Evolutionary conservation across 1,140 invertebrate species (phyloP).

Genomic region (Caerostris darwini): DNA sequence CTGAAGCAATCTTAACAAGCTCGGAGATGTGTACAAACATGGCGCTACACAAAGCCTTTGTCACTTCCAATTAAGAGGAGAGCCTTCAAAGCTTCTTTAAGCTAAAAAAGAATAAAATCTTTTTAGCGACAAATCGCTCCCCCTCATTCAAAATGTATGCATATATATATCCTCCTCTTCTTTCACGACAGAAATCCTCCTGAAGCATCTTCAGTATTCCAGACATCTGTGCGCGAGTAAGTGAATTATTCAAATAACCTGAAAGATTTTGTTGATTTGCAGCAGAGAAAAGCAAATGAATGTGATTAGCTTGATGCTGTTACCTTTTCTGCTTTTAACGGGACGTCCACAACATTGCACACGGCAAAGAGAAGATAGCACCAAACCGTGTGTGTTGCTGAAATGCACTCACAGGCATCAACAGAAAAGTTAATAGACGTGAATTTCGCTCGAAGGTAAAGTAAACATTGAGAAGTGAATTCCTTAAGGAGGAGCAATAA

Average conservation of each 20-base stretch:
- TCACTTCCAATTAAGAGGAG: not conserved
- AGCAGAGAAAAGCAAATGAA: slow-evolving; percentile 49
- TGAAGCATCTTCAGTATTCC: slow-evolving; percentile 30
- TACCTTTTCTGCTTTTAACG: not conserved
- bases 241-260: slow-evolving; percentile 56
- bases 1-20: not conserved
- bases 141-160: not conserved
- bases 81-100: not conserved
- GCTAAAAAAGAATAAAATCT: not conserved
- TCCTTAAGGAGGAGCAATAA: not conserved
- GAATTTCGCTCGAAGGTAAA: slow-evolving; percentile 7
- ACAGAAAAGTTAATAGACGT: slow-evolving; percentile 5
- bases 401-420: not conserved
- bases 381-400: not conserved
- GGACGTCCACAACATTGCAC: not conserved
- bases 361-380: not conserved
- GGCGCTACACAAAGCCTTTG: not conserved
- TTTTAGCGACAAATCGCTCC: not conserved
- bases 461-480: not conserved
- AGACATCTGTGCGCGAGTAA: not conserved
- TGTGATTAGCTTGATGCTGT: slow-evolving; percentile 49
- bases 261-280: slow-evolving; percentile 57
- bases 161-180: not conserved
- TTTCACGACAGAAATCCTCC: not conserved
- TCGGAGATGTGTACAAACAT: not conserved